phyloP scores from a whole-genome alignment of 2,113 vertebrate genomes.

The Sminthopsis crassicaudata region DNA sequence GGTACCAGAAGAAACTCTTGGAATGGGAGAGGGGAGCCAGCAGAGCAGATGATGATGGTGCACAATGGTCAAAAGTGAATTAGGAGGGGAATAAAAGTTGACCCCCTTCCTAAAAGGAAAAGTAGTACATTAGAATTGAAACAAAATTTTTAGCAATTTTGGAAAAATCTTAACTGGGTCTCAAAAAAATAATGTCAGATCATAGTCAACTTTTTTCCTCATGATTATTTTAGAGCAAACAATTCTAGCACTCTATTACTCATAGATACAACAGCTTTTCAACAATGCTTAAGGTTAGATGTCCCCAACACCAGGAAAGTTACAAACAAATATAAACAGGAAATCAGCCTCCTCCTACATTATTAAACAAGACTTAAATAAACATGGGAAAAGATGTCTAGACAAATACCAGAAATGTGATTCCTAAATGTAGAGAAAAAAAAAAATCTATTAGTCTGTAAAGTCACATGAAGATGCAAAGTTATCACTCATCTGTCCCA shows the following conservation, averaged over 20 bases:
- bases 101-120: not conserved
- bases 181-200: conserved; percentile 28
- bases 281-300: not conserved
- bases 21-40: not conserved
- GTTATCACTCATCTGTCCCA: not conserved
- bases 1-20: not conserved
- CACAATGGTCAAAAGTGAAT: not conserved
- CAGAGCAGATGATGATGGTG: not conserved
- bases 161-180: conserved; percentile 8
- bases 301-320: conserved; percentile 15
- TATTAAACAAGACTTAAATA: conserved; percentile 18
- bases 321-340: conserved; percentile 23
- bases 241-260: not conserved
- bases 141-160: conserved; percentile 17
- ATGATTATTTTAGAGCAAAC: not conserved
- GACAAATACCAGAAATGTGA: conserved; percentile 17
- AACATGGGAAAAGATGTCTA: conserved; percentile 6
- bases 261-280: conserved; percentile 31
- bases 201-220: not conserved
- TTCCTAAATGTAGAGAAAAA: not conserved
- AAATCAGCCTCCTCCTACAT: conserved; percentile 16
- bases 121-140: not conserved
- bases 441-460: not conserved
- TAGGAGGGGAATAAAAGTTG: not conserved
- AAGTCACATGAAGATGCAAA: not conserved